Conservation (phyloP, 2,113 vertebrate genomes). For the Tyto alba region DNA sequence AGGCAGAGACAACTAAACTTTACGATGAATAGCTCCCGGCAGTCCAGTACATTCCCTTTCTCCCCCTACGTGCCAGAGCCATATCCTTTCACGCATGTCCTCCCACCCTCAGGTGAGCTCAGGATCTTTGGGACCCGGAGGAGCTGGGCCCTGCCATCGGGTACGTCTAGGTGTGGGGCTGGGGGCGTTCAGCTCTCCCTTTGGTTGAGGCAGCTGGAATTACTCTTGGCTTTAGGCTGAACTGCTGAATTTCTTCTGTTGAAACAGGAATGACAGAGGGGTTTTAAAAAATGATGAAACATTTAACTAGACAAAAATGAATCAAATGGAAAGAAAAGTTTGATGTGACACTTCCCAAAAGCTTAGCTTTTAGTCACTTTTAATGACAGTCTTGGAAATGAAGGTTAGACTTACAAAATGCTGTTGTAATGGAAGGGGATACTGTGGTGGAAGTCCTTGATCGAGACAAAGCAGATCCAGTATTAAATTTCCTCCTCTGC, state of each 20-base stretch:
- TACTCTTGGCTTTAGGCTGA: neutral
- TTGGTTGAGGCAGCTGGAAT: neutral
- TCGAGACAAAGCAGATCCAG: neutral
- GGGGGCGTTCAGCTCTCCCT: neutral
- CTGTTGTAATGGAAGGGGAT: neutral
- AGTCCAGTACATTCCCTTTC: neutral
- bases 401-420: neutral
- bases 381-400: neutral
- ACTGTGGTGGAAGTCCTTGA: neutral
- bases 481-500: neutral
- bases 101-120: neutral
- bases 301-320: neutral
- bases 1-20: slow-evolving; percentile 48
- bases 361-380: neutral
- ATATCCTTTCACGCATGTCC: neutral
- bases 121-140: neutral
- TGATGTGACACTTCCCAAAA: neutral
- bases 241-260: neutral
- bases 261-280: neutral
- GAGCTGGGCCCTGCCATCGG: neutral
- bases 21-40: neutral
- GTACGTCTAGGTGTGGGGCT: neutral
- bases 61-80: neutral
- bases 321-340: neutral
- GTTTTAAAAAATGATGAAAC: neutral